Evolutionary conservation across 2,113 vertebrate species (phyloP), one percentile per base, ranked within the genome.

Genomic region (Atractosteus spatula): DNA sequence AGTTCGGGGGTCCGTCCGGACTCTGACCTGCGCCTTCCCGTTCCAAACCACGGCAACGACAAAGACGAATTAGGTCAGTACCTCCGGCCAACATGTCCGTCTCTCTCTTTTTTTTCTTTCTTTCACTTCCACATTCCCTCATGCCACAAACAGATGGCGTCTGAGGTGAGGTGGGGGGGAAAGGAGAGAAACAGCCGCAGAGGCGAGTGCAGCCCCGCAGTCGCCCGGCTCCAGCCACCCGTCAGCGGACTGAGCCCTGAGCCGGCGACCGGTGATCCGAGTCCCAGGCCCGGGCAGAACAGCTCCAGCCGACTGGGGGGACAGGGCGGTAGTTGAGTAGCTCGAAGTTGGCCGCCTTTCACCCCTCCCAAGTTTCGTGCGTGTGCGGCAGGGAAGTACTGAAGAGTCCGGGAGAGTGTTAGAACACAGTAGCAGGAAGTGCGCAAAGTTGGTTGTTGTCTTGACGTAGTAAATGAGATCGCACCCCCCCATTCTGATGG

Each of bases 121-220:
- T 55, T 72, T 57, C 64, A 57, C 16, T 66, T 57, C 55, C 55
- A 67, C 42, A 59, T 73, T 66, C 43, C 45, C 55, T 67, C 42
- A 67, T 73, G 64, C 64, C 71, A 67, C 71, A 67, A 67, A 67
- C 71, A 73, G 71, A 73, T 73, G 71, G 71, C 64, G 65, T 47
- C 65, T 59, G 56, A 59, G 56, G 56, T 51, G 47, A 13, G 59
- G 64, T 29, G 43, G 43, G 64, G 67, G 41, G 57, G 41, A 55
- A 69, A 57, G 55, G 68, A 69, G 68, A 69, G 68, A 69, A 69
- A 69, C 16, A 69, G 14, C 54, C 11, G 68, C 68, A 69, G 55
- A 56, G 57, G 57, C 68, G 68, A 69, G 57, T 69, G 55, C 55
- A 69, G 29, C 54, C 29, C 3, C 13, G 29, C 29, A n/a, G n/a